Base-by-base conservation (phyloP, 2,797 vertebrate species). In the Enteromius unitaeniatus region DNA sequence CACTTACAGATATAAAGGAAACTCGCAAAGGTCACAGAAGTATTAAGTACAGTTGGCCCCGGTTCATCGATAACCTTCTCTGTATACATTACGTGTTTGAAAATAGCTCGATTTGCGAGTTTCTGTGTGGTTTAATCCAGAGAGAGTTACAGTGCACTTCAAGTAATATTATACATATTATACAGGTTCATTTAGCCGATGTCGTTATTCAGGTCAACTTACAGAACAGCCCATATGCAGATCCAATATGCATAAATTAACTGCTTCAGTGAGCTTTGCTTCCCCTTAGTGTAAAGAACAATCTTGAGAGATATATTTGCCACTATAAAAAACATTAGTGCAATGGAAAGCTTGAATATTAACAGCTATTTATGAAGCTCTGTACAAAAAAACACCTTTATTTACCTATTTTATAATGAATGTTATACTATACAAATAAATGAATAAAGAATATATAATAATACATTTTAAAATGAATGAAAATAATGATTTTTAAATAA, bases 1-100 rank as follows among this genome's bases (percentile, higher is more conserved):
- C 68, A 58, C 53, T 60, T 62, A 47, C 28, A 72, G 65, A 82
- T 49, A 34, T 53, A 40, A 34, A 40, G 13, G 31, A 60, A 53
- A 74, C 37, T 19, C 55, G 19, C 34, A 70, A 69, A 81, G 72
- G 68, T 79, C 82, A 79, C 58, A 55, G 28, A 68, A 83, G 45
- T 78, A 49, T 58, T 82, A 73, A 64, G 76, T 68, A 75, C 40
- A 79, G 81, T 42, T 69, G 58, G 47, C 83, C 74, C 13, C 11
- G 26, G 15, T 65, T 65, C 19, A 79, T 78, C 62, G 26, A 67
- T 77, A 82, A 75, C 31, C 21, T 23, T 13, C 13, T 81, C 17
- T 34, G 26, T 58, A 17, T 58, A 65, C 37, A 47, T 49, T 42
- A 49, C 9, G 7, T 37, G 15, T 37, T 37, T 70, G 1, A 51